Evolutionary conservation across 1,140 invertebrate genomes (phyloP).

Genomic region (Drosophila arizonae): DNA sequence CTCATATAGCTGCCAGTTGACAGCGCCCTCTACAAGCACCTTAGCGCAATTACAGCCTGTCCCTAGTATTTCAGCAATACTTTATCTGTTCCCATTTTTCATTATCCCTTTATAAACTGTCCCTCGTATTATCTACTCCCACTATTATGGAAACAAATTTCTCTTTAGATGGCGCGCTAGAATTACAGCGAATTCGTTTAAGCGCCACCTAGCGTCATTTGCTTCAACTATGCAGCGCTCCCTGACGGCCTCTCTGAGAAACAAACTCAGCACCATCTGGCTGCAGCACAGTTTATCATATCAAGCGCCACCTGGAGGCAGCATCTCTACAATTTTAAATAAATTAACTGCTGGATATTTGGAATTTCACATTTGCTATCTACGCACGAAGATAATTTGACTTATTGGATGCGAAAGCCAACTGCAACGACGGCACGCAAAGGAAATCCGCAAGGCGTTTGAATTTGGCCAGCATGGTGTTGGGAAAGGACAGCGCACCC

Average conservation of each 20-base stretch:
- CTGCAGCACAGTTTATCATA: too few species aligned
- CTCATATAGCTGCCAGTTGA: too few species aligned
- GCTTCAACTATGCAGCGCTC: too few species aligned
- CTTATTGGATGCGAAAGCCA: constrained; percentile 22
- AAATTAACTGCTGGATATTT: too few species aligned
- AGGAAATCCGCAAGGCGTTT: constrained; percentile 31
- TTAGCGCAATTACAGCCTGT: not conserved
- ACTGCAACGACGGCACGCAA: constrained; percentile 38
- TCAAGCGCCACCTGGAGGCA: too few species aligned
- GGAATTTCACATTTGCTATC: not conserved
- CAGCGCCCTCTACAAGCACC: not conserved
- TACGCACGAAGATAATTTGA: constrained; percentile 4
- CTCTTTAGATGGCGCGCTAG: constrained; percentile 13
- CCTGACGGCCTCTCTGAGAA: too few species aligned
- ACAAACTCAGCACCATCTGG: too few species aligned
- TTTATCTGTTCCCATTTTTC: constrained; percentile 9
- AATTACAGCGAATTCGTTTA: constrained; percentile 18
- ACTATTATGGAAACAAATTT: not conserved
- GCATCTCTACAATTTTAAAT: too few species aligned
- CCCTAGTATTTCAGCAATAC: too few species aligned
- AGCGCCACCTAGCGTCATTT: not conserved
- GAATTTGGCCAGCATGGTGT: constrained; percentile 40
- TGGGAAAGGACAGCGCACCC: constrained; percentile 33
- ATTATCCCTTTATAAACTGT: not conserved
- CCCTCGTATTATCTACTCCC: not conserved